These are phyloP conservation scores for Thereva nobilitata DNA, from an alignment of 2,888 invertebrate species.

Conservation along the genomic window DNA sequence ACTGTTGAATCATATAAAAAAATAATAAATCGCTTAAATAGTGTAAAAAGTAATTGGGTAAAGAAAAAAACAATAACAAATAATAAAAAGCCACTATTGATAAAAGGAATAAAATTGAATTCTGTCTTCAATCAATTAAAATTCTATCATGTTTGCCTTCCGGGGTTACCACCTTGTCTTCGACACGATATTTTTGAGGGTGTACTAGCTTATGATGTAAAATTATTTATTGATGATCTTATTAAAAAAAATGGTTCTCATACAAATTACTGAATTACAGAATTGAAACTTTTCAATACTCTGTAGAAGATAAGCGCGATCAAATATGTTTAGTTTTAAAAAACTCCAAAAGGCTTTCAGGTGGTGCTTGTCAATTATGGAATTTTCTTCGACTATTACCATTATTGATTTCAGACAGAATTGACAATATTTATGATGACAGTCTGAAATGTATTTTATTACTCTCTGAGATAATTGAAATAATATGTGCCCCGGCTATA, in stretches of 20 bases:
- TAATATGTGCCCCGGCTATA: no score
- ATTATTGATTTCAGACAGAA: no score
- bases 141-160: background rate
- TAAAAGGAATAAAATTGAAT: background rate
- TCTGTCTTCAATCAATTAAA: background rate
- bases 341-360: no score
- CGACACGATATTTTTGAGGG: constrained; percentile 1
- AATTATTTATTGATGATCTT: background rate
- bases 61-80: background rate
- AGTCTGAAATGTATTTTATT: no score
- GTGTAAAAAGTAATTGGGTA: background rate
- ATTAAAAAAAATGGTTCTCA: background rate
- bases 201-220: background rate
- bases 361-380: no score
- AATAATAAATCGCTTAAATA: background rate
- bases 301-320: no score
- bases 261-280: no score
- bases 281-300: no score
- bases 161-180: background rate
- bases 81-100: background rate
- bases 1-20: background rate
- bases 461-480: no score
- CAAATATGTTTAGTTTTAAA: no score
- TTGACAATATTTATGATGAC: no score
- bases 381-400: no score